Percentiles rank a stretch among this genome's conserved stretches.
Conservation (phyloP, 2,113 vertebrate species). For the Tychaedon coryphoeus region DNA sequence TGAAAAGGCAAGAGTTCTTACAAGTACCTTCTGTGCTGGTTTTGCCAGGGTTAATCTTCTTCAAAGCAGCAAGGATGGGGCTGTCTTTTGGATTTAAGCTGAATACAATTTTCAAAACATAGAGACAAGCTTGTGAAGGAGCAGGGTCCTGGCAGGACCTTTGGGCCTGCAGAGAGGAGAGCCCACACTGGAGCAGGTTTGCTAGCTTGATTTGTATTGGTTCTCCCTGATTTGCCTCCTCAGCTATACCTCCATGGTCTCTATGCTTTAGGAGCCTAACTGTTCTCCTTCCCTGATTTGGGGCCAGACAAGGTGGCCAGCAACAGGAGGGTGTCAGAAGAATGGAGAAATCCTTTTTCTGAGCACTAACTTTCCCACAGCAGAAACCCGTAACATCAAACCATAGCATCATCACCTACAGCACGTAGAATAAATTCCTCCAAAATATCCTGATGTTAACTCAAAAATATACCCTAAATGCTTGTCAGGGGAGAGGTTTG, state of each 20-base stretch:
- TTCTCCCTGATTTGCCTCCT: background rate
- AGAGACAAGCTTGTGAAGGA: background rate
- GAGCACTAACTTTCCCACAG: background rate
- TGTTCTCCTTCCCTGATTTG: background rate
- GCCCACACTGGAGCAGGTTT: background rate
- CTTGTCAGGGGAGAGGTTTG: rapidly evolving
- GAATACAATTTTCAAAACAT: background rate
- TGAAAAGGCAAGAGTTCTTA: background rate
- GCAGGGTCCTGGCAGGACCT: background rate
- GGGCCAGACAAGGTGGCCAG: background rate
- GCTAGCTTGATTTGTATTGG: background rate
- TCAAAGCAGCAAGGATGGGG: background rate
- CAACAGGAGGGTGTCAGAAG: background rate
- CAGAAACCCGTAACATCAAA: background rate
- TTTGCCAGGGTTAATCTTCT: background rate
- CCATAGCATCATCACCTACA: background rate
- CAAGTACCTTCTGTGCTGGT: background rate
- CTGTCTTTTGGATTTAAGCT: background rate
- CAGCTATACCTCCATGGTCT: background rate
- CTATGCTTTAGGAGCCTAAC: background rate
- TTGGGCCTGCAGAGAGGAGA: background rate
- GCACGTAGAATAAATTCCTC: background rate
- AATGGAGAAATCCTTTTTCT: background rate
- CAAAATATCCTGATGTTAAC: background rate
- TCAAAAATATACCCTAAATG: background rate